Evolutionary conservation across 1,140 invertebrate genomes (phyloP).

Genomic region (Homalodisca vitripennis): DNA sequence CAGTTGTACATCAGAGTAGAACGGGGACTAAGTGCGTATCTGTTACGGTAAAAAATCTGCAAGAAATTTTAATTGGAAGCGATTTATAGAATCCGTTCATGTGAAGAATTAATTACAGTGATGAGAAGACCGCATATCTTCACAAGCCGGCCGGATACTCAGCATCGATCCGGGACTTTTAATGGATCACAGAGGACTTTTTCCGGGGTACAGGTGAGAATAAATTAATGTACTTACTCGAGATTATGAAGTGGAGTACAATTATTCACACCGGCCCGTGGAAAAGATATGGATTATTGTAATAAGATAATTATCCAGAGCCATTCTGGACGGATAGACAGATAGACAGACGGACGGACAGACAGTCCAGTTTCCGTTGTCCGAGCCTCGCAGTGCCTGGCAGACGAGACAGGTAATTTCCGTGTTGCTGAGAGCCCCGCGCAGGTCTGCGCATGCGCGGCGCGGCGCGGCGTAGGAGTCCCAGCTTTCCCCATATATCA

Average conservation of each 20-base stretch:
- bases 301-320: constrained; percentile 2
- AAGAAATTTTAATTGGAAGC: too few relatives aligned
- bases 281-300: neutral
- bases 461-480: constrained; percentile 1
- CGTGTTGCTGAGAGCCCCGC: neutral
- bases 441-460: too few relatives aligned
- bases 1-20: too few relatives aligned
- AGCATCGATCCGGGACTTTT: neutral
- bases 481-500: constrained; percentile 19
- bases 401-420: constrained; percentile 3
- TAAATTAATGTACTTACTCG: neutral
- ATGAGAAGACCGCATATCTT: neutral
- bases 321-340: too few relatives aligned
- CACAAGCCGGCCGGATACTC: neutral
- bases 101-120: neutral
- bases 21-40: too few relatives aligned
- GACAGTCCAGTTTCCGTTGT: too few relatives aligned
- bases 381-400: neutral
- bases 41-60: too few relatives aligned
- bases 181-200: neutral
- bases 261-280: neutral
- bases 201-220: neutral
- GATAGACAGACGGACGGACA: too few relatives aligned
- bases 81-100: too few relatives aligned
- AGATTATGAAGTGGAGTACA: neutral